phyloP scores from a whole-genome alignment of 2,797 vertebrate genomes.

The Phrynocephalus forsythii region DNA sequence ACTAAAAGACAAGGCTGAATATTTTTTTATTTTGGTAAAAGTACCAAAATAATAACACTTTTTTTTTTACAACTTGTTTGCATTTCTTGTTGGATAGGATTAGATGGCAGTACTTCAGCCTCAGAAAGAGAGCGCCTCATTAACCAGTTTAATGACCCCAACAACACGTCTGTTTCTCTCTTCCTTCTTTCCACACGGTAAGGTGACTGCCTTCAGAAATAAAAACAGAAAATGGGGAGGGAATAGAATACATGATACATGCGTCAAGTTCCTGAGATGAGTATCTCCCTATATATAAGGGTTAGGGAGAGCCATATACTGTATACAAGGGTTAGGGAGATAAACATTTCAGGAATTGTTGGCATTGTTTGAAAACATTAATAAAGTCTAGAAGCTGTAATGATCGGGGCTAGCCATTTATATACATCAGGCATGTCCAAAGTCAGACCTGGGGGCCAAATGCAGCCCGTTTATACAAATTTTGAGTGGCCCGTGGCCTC shows the following conservation, averaged over 20 bases:
- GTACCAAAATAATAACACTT: background rate
- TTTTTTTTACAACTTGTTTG: background rate
- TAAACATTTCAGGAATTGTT: background rate
- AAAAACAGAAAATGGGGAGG: slow-evolving; percentile 4
- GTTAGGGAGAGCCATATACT: no score
- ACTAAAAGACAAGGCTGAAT: background rate
- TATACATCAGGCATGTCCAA: no score
- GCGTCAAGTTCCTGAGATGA: no score
- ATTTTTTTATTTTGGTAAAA: slow-evolving; percentile 32
- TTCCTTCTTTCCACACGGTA: slow-evolving; percentile 97
- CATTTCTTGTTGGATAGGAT: slow-evolving; percentile 78
- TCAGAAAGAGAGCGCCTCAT: slow-evolving; percentile 96
- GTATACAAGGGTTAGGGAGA: background rate
- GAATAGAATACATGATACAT: background rate
- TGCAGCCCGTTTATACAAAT: no score
- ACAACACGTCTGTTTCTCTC: slow-evolving; percentile 87
- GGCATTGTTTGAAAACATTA: background rate
- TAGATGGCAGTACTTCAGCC: slow-evolving; percentile 96
- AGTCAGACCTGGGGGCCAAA: no score
- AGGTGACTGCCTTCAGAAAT: slow-evolving; percentile 39
- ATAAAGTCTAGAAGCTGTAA: background rate
- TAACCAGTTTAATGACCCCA: slow-evolving; percentile 97
- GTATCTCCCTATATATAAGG: no score
- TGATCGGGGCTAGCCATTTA: background rate
- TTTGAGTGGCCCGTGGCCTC: no score